Evolutionary conservation across 2,797 vertebrate species (phyloP), one percentile per base, ranked within the genome.

Genomic region (Parauchenoglanis punctatus): DNA sequence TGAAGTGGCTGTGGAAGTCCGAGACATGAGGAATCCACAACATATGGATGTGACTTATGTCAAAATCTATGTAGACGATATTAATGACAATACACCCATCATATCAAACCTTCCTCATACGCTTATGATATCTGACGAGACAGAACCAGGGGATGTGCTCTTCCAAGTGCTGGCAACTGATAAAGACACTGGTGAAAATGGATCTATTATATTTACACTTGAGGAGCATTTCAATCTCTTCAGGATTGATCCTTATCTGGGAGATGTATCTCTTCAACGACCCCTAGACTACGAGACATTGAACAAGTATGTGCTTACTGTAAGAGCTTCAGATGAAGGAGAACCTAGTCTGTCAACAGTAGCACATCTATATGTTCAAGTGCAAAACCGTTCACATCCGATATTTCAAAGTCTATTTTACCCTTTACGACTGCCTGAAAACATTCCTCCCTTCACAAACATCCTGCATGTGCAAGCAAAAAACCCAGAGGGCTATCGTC

Each of bases 391-490:
- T 91, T 97, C 97, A 85, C 97, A 98, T 86, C 99, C 99, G 1
- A 88, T 98, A 88, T 99, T 99, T 93, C 98, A 99, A 92, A 99
- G 96, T 76, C 92, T 97, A 28, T 96, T 97, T 83, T 99, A 99
- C 81, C 96, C 94, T 1, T 95, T 99, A 65, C 97, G 95, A 91
- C 96, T 99, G 31, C 98, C 97, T 18, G 99, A 99, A 95, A 97
- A 97, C 25, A 96, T 98, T 15, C 95, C 97, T 1, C 95, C 96
- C 0, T 97, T 97, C 86, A 99, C 97, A 11, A 97, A 98, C 0
- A 96, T 99, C 90, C 93, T 99, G 54, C 98, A 99, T 35, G 97
- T 99, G 4, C 99, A 99, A 92, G 99, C 99, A 76, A 96, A 97
- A 84, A 99, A 98, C 87, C 97, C 98, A 0, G 98, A 99, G 83